These are phyloP conservation scores for Lasioglossum leucozonium DNA, from an alignment of 2,888 invertebrate genomes.

Conservation along the genomic window DNA sequence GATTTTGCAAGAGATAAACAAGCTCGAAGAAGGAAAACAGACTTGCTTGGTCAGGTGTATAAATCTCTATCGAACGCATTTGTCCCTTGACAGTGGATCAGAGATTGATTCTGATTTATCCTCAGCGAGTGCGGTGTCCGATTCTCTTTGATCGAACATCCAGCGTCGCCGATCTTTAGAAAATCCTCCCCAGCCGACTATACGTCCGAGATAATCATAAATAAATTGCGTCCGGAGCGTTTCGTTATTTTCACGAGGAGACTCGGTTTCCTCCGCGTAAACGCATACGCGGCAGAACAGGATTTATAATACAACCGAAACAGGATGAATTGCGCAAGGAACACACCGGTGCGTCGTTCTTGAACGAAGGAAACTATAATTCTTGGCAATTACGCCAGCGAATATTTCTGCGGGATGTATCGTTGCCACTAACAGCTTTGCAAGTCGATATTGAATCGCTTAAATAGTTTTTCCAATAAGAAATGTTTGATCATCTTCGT, in stretches of 20 bases:
- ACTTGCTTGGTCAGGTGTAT: not conserved
- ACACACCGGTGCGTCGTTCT: slow-evolving; percentile 20
- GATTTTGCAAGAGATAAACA: not conserved
- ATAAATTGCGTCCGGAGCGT: too few relatives aligned
- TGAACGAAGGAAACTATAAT: slow-evolving; percentile 47
- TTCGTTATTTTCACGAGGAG: not conserved
- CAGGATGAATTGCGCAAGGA: slow-evolving; percentile 62
- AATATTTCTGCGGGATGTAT: slow-evolving; percentile 23
- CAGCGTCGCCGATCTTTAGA: not conserved
- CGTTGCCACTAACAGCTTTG: not conserved
- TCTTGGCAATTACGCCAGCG: slow-evolving; percentile 43
- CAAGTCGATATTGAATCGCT: not conserved
- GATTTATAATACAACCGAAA: slow-evolving; percentile 21
- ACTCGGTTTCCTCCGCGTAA: not conserved
- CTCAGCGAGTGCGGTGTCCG: not conserved
- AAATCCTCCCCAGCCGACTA: not conserved
- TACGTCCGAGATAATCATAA: not conserved
- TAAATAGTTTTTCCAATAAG: not conserved
- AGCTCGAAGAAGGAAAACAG: not conserved
- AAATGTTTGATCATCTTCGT: too few relatives aligned
- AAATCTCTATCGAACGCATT: slow-evolving; percentile 18
- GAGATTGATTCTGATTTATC: slow-evolving; percentile 22
- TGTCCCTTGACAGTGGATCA: slow-evolving; percentile 1
- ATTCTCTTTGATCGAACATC: not conserved
- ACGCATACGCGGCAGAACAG: not conserved